These are phyloP conservation scores for Poecile atricapillus DNA, from an alignment of 2,113 vertebrate genomes.

Conservation along the genomic window DNA sequence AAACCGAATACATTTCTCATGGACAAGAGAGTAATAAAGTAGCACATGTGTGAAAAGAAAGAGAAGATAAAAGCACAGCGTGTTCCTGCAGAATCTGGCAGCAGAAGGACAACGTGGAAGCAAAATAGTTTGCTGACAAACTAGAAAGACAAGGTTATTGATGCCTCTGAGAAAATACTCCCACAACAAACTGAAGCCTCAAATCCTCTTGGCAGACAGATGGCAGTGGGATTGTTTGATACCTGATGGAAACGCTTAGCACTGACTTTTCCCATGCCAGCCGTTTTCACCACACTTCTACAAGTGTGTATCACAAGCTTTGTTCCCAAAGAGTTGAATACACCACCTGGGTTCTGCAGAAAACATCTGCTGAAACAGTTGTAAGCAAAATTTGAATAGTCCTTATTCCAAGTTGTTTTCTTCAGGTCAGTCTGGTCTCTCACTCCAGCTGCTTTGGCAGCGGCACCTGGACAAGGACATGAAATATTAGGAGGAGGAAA, in stretches of 20 bases:
- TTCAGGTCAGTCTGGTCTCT: conserved; percentile 5
- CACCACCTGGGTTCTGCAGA: conserved; percentile 50
- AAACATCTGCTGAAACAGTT: conserved; percentile 27
- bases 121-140: conserved; percentile 37
- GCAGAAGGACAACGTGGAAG: conserved; percentile 45
- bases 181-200: neutral
- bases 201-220: conserved; percentile 27
- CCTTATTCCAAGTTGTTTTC: conserved; percentile 29
- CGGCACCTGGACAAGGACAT: conserved; percentile 79
- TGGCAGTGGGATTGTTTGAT: neutral
- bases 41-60: neutral
- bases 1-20: neutral
- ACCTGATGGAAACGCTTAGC: conserved; percentile 13
- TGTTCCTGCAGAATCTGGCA: conserved; percentile 38
- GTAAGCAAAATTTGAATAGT: conserved; percentile 25
- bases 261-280: conserved; percentile 26
- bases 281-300: neutral
- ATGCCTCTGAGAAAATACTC: conserved; percentile 41
- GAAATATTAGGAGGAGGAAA: neutral
- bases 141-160: conserved; percentile 43
- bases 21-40: neutral
- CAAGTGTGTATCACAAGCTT: neutral
- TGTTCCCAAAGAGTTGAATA: conserved; percentile 38
- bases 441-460: conserved; percentile 89
- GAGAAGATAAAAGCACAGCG: neutral